phyloP scores from a whole-genome alignment of 1,140 invertebrate genomes.

The Eciton burchellii region DNA sequence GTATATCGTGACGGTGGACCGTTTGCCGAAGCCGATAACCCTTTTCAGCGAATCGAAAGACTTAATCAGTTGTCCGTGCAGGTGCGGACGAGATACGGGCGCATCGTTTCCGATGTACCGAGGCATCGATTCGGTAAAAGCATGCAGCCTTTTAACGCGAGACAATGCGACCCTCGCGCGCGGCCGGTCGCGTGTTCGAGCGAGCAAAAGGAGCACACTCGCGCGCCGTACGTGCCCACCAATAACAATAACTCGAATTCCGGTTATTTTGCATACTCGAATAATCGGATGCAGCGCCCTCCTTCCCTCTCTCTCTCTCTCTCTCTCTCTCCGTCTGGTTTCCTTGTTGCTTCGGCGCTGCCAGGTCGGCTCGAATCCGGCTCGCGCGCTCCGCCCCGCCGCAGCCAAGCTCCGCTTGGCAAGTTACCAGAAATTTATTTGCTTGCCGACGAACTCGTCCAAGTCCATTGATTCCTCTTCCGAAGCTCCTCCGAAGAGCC shows the following conservation, averaged over 20 bases:
- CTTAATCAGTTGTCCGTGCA: slow-evolving; percentile 55
- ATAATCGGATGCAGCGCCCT: slow-evolving; percentile 69
- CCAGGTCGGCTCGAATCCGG: slow-evolving; percentile 1
- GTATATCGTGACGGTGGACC: slow-evolving; percentile 55
- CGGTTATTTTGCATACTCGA: slow-evolving; percentile 76
- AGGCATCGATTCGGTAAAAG: slow-evolving; percentile 30
- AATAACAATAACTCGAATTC: slow-evolving; percentile 74
- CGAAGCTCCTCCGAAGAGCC: slow-evolving; percentile 42
- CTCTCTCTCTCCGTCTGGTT: not conserved
- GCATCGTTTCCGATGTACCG: slow-evolving; percentile 21
- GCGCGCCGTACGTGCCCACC: slow-evolving; percentile 18
- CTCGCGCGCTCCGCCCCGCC: slow-evolving; percentile 17
- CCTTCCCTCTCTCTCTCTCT: too few relatives aligned
- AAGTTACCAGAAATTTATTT: slow-evolving; percentile 76
- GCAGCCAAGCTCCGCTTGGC: slow-evolving; percentile 55
- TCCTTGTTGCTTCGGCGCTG: slow-evolving; percentile 3
- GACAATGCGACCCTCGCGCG: slow-evolving; percentile 6
- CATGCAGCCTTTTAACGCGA: slow-evolving; percentile 14
- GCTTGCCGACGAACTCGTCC: slow-evolving; percentile 69
- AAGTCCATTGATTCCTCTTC: slow-evolving; percentile 67
- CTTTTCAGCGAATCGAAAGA: slow-evolving; percentile 59
- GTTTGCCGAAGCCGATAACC: slow-evolving; percentile 54
- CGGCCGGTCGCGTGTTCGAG: not conserved
- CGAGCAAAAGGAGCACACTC: slow-evolving; percentile 19
- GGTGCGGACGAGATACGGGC: slow-evolving; percentile 25